Evolutionary conservation across 1,140 invertebrate genomes (phyloP), one percentile per base, ranked within the genome.

Genomic region (Ceratina japonica): DNA sequence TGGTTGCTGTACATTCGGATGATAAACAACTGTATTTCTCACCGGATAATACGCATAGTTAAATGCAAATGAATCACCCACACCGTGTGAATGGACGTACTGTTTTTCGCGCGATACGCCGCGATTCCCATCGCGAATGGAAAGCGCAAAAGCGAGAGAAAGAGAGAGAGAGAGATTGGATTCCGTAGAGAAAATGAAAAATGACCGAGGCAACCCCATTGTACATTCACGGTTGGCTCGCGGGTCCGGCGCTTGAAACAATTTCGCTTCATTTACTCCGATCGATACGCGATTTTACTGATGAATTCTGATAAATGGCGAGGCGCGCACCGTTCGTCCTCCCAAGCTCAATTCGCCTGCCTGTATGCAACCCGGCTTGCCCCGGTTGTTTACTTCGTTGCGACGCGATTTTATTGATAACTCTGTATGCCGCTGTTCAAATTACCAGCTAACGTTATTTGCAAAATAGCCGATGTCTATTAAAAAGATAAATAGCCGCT

Each of bases 201-300:
- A 54, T 24, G 52, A 31, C 10, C 22, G 49, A n/a, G 16, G 15
- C 12, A 44, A 44, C 5, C 5, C 37, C 5, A 44, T 44, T 44
- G 37, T 18, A n/a, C 18, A n/a, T 68, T 27, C 37, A 16, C 15
- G 15, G 65, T 52, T 68, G 20, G 49, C 8, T 44, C 15, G 18
- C 10, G 0, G 8, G 16, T 8, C 8, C 16, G 3, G n/a, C 10
- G 49, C 22, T 24, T 3, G 16, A 18, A 68, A 68, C 51, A 68
- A 27, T 68, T 54, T 18, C 49, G 65, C 22, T 68, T 54, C 51
- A 68, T 68, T 68, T 31, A 18, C 65, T 2, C 2, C 22, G 22
- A 54, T 68, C 65, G 65, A 52, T 62, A 27, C 59, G 8, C 27
- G 27, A 31, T n/a, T 66, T 51, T 66, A 66, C 20, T 22, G 64